Evolutionary conservation across 2,888 invertebrate genomes (phyloP), one percentile per base, ranked within the genome.

Genomic region (Amiota communis): DNA sequence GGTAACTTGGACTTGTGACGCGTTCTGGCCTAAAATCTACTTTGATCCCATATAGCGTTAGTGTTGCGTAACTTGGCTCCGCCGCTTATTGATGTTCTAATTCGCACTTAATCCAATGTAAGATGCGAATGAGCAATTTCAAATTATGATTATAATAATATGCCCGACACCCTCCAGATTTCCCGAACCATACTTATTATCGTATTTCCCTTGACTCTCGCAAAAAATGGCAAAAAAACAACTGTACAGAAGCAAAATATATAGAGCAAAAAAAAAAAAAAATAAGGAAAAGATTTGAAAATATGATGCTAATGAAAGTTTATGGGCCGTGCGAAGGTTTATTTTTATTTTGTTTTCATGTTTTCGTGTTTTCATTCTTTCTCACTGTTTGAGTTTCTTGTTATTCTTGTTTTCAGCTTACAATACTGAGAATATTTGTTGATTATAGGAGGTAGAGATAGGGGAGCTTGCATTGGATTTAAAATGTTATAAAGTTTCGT

Each of bases 111-210:
- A 84, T 84, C 84, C 86, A 84, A 85, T 85, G 80, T 85, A 84
- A 85, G 86, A 85, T 84, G 80, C 83, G 86, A 84, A 86, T 86
- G 86, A 86, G 83, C 82, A 85, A 86, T 86, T 86, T 86, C 79
- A 80, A 83, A 83, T 85, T 85, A 86, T 85, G 86, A 86, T 85
- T 83, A 86, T 83, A 81, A 83, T 82, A 17, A n/a, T 53, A 53
- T 63, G 63, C 63, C 11, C 46, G 63, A 36, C 36, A 6, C 6
- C 36, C 36, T 36, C 36, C 36, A 36, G 36, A 36, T 36, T 53
- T 53, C 12, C 53, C 53, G 53, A 53, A n/a, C 12, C 53, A 53
- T 53, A 12, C 12, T 12, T 53, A 36, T 6, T 36, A 36, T 36
- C 36, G 36, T 36, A 2, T 36, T 36, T 36, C 36, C 8, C 36